Conservation (phyloP, 2,113 vertebrate genomes). For the Petromus typicus region DNA sequence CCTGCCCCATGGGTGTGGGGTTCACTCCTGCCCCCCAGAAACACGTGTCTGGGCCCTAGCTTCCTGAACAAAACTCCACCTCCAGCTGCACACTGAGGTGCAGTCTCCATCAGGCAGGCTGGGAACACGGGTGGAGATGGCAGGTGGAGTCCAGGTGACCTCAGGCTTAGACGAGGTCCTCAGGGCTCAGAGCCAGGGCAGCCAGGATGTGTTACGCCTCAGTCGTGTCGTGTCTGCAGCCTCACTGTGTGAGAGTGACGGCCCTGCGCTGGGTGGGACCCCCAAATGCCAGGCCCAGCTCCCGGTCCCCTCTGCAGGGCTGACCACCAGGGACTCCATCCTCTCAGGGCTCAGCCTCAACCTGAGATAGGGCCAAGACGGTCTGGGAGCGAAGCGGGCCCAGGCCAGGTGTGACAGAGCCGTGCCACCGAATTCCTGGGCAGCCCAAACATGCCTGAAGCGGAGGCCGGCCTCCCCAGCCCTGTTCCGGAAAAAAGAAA, state of each 20-base stretch:
- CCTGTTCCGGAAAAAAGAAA: too few relatives aligned
- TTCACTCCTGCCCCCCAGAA: not conserved
- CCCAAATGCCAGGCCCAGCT: not conserved
- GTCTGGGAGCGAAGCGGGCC: not conserved
- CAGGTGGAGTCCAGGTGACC: not conserved
- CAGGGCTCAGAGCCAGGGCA: rapidly evolving
- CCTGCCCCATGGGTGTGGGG: too few relatives aligned
- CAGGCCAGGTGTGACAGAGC: not conserved
- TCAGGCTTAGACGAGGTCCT: not conserved
- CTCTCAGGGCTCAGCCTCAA: not conserved
- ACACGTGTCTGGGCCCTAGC: not conserved
- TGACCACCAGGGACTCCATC: not conserved
- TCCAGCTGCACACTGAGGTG: too few relatives aligned
- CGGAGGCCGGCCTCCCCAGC: not conserved
- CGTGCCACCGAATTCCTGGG: not conserved
- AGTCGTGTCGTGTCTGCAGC: rapidly evolving
- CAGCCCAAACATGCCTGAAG: not conserved
- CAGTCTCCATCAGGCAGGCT: not conserved
- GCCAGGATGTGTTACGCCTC: too few relatives aligned
- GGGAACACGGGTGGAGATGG: too few relatives aligned
- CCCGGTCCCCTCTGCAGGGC: not conserved
- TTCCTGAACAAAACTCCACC: not conserved
- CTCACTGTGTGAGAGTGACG: too few relatives aligned
- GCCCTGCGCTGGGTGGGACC: rapidly evolving
- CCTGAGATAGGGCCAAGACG: not conserved